Percentiles rank a stretch among this genome's conserved stretches.
Conservation (phyloP, 2,888 invertebrate species). For the Coenonympha arcania region DNA sequence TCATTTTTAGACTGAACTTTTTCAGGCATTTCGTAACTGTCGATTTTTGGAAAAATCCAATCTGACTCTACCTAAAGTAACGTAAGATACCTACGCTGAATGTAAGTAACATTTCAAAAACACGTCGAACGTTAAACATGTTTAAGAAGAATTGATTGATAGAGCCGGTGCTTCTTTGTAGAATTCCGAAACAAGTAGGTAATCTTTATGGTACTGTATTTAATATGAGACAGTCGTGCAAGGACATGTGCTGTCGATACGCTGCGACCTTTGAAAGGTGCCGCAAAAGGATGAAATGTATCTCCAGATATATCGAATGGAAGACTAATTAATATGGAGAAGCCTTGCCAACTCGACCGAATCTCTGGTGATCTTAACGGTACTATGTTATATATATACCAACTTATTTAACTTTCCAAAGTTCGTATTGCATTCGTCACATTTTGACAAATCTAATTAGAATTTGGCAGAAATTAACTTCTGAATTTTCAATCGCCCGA, state of each 20-base stretch:
- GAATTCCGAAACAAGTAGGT: neutral
- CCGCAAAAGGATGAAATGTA: neutral
- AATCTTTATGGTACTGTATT: neutral
- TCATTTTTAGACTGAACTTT: neutral
- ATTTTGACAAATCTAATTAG: too few species aligned
- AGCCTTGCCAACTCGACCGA: neutral
- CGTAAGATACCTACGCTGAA: neutral
- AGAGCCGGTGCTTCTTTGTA: neutral
- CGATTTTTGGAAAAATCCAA: neutral
- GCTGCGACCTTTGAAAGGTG: neutral
- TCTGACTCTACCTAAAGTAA: neutral
- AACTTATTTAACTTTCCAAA: too few species aligned
- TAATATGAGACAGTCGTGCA: neutral
- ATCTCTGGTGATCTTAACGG: too few species aligned
- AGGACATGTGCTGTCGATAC: neutral
- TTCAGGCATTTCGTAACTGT: neutral
- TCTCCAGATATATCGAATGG: neutral
- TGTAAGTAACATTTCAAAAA: neutral
- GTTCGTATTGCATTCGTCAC: too few species aligned
- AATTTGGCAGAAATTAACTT: too few species aligned
- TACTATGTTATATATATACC: too few species aligned
- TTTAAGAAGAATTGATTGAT: neutral
- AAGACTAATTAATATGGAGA: neutral
- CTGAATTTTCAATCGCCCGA: too few species aligned
- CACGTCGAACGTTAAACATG: neutral